Conservation (phyloP, 1,140 invertebrate genomes). For the Chrysoperla carnea region DNA sequence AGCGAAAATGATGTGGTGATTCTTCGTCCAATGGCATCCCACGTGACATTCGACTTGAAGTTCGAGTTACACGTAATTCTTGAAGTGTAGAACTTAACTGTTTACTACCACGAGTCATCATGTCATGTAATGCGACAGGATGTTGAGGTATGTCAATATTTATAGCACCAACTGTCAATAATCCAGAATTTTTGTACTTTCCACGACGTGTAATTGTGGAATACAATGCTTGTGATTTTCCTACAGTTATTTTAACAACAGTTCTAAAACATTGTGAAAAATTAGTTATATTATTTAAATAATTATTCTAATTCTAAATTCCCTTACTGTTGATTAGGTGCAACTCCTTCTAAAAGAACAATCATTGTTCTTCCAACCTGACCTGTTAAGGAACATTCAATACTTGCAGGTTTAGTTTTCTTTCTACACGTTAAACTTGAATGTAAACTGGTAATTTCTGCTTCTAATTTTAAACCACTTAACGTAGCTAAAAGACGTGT, state of each 20-base stretch:
- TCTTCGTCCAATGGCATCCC: conserved; percentile 34
- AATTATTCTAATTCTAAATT: background rate
- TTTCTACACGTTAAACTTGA: conserved; percentile 61
- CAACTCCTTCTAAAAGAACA: conserved; percentile 73
- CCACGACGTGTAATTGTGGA: conserved; percentile 58
- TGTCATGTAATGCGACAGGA: conserved; percentile 87
- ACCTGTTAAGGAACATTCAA: conserved; percentile 77
- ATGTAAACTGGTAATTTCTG: conserved; percentile 72
- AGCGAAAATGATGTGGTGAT: conserved; percentile 30
- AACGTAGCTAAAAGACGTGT: conserved; percentile 76
- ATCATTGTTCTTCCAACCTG: conserved; percentile 87
- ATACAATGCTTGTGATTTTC: conserved; percentile 81
- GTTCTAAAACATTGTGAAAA: conserved; percentile 40
- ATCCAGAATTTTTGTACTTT: conserved; percentile 73
- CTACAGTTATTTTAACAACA: conserved; percentile 82
- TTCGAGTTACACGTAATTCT: conserved; percentile 61
- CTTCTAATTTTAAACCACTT: conserved; percentile 82
- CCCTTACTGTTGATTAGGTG: conserved; percentile 71
- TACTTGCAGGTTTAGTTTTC: conserved; percentile 44
- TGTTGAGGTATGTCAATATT: conserved; percentile 92
- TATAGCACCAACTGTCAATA: conserved; percentile 74
- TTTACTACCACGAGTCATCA: conserved; percentile 89
- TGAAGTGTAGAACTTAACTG: conserved; percentile 83
- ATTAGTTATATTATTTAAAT: conserved; percentile 1
- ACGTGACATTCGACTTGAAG: conserved; percentile 52